Evolutionary conservation across 2,797 vertebrate species (phyloP).

Genomic region (Halcyon smyrnensis): DNA sequence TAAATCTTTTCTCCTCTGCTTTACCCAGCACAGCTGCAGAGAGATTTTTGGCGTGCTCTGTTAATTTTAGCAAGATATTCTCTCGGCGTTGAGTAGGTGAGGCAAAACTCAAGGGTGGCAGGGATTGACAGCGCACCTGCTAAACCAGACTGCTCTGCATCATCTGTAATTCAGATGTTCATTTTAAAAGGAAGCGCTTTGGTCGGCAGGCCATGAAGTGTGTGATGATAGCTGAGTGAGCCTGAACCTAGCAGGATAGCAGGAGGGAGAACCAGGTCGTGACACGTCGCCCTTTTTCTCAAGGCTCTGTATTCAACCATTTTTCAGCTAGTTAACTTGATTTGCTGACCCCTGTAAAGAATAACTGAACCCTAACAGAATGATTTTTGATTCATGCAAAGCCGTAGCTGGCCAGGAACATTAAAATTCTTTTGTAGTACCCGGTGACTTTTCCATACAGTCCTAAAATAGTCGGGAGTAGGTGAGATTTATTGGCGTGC

Average conservation of each 20-base stretch:
- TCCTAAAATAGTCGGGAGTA: not conserved
- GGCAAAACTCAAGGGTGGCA: not conserved
- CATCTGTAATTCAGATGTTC: slow-evolving; percentile 42
- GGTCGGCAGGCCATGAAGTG: not conserved
- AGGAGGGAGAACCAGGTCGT: not conserved
- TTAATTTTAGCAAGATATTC: not conserved
- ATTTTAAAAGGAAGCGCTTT: slow-evolving; percentile 31
- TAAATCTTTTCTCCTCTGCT: not conserved
- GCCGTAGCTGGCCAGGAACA: not conserved
- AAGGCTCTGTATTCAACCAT: not conserved
- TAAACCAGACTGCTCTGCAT: slow-evolving; percentile 1
- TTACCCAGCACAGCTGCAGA: not conserved
- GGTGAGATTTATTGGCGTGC: not conserved
- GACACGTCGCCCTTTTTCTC: not conserved
- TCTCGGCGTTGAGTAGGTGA: not conserved
- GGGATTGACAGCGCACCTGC: slow-evolving; percentile 30
- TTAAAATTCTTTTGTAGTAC: not conserved
- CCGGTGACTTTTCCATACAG: not conserved
- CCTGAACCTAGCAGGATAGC: not conserved
- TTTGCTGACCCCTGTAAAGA: not conserved
- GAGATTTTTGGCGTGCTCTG: not conserved
- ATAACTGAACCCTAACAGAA: slow-evolving; percentile 6
- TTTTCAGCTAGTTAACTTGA: slow-evolving; percentile 20
- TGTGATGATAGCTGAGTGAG: not conserved
- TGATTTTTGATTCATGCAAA: not conserved